Evolutionary conservation across 2,113 vertebrate genomes (phyloP).

Genomic region (Gallinago media): DNA sequence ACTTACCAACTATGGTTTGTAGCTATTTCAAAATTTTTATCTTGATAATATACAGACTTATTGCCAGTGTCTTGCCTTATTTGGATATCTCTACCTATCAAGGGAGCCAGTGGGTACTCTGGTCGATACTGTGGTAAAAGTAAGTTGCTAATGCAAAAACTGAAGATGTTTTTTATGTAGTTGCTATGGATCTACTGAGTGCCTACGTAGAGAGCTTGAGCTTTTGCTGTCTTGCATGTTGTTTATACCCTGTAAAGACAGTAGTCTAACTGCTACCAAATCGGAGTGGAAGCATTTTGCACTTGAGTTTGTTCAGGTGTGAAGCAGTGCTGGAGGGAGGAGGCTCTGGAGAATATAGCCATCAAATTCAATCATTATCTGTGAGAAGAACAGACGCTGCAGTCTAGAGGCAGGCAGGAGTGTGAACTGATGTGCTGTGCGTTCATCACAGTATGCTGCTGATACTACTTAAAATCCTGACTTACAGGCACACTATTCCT

Average conservation of each 20-base stretch:
- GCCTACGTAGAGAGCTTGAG: background rate
- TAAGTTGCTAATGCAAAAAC: constrained; percentile 8
- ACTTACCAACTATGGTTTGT: background rate
- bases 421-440: constrained; percentile 4
- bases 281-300: constrained; percentile 27
- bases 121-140: background rate
- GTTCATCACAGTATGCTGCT: constrained; percentile 20
- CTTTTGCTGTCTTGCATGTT: background rate
- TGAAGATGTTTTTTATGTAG: background rate
- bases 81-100: background rate
- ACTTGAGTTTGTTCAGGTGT: constrained; percentile 55
- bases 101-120: background rate
- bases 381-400: constrained; percentile 23
- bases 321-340: constrained; percentile 48
- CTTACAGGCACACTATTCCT: background rate
- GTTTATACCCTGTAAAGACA: background rate
- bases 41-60: background rate
- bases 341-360: constrained; percentile 53
- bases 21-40: background rate
- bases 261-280: constrained; percentile 17
- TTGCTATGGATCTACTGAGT: background rate
- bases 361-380: constrained; percentile 57
- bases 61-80: background rate
- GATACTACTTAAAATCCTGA: constrained; percentile 7
- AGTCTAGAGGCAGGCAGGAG: constrained; percentile 37